These are phyloP conservation scores for Microctonus aethiopoides DNA, from an alignment of 2,888 invertebrate species.

Conservation along the genomic window DNA sequence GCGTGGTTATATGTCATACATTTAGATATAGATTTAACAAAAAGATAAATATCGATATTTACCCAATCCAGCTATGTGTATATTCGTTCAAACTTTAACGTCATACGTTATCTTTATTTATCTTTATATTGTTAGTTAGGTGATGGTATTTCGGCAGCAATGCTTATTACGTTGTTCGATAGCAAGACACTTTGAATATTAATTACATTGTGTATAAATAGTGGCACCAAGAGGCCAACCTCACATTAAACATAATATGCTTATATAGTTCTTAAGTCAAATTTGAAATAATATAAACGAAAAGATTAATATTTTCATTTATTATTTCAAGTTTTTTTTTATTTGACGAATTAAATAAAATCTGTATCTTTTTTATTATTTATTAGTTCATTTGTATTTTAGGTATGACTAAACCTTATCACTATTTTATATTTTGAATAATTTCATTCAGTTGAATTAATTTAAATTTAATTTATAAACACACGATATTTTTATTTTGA, in stretches of 20 bases:
- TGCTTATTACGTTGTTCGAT: not conserved
- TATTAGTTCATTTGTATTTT: no score
- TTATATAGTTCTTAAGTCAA: not conserved
- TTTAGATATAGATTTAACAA: not conserved
- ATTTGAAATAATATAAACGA: not conserved
- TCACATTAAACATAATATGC: not conserved
- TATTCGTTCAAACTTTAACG: conserved; percentile 1
- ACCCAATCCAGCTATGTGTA: not conserved
- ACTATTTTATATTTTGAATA: no score
- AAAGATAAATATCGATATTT: not conserved
- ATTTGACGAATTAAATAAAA: no score
- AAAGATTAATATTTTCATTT: no score
- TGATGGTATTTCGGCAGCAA: not conserved
- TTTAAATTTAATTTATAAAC: no score
- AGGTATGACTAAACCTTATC: no score
- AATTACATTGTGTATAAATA: not conserved
- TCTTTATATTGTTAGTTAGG: not conserved
- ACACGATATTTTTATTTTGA: no score
- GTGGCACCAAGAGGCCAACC: not conserved
- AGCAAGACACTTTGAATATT: not conserved
- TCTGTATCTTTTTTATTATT: no score
- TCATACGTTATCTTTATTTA: not conserved
- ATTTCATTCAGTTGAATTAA: no score
- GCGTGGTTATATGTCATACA: not conserved
- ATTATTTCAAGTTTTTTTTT: no score